phyloP scores from a whole-genome alignment of 2,888 invertebrate genomes.

The Eristalis pertinax region DNA sequence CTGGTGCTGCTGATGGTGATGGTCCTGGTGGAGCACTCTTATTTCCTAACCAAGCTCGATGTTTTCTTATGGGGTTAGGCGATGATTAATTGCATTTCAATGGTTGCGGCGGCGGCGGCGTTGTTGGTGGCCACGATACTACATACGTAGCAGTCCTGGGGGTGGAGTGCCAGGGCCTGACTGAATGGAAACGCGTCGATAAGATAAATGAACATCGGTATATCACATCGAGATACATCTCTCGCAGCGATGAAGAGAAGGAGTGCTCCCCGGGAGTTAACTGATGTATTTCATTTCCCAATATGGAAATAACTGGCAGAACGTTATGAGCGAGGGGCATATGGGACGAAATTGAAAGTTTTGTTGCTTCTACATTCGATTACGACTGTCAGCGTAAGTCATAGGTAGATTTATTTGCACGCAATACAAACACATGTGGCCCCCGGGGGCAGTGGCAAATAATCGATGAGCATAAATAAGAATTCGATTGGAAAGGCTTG shows the following conservation, averaged over 20 bases:
- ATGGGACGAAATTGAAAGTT: conserved; percentile 64
- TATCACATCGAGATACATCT: conserved; percentile 56
- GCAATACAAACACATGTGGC: conserved; percentile 29
- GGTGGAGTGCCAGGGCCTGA: conserved; percentile 3
- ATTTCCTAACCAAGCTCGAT: conserved; percentile 58
- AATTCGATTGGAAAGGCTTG: neutral
- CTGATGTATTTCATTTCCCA: conserved; percentile 70
- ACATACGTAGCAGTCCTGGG: conserved; percentile 25
- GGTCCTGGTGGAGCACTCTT: conserved; percentile 52
- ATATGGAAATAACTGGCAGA: conserved; percentile 69
- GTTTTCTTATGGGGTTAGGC: conserved; percentile 66
- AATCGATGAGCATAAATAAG: neutral
- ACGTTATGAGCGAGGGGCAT: conserved; percentile 37
- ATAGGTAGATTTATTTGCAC: conserved; percentile 60
- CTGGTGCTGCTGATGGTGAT: neutral
- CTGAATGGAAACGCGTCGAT: conserved; percentile 68
- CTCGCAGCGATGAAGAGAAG: conserved; percentile 3
- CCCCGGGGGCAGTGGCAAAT: neutral
- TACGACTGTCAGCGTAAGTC: conserved; percentile 60
- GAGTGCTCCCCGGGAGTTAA: conserved; percentile 23
- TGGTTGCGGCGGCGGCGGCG: conserved; percentile 65
- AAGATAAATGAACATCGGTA: conserved; percentile 70
- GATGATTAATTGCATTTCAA: conserved; percentile 70
- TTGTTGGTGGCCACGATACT: conserved; percentile 42
- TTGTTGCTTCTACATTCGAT: conserved; percentile 61